Conservation (phyloP, 2,888 invertebrate genomes). For the Chaitophorus viminalis region DNA sequence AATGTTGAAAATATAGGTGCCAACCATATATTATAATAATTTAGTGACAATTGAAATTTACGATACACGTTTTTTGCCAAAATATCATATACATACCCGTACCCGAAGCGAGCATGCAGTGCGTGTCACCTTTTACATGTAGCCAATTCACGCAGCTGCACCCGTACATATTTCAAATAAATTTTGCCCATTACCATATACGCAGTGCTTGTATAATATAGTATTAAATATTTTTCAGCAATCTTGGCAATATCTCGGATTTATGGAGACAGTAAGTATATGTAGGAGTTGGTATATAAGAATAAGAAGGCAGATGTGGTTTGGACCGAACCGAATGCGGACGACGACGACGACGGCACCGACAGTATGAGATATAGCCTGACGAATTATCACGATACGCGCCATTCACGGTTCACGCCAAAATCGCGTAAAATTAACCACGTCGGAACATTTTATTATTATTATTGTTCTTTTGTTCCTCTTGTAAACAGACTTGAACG, state of each 20-base stretch:
- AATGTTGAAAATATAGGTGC: neutral
- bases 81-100: neutral
- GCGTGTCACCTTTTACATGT: too few species aligned
- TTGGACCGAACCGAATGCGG: neutral
- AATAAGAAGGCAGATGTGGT: neutral
- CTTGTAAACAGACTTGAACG: neutral
- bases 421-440: slow-evolving; percentile 36
- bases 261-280: neutral
- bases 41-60: slow-evolving; percentile 4
- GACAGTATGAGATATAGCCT: slow-evolving; percentile 20
- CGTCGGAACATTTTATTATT: neutral
- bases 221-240: neutral
- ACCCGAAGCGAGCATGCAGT: too few species aligned
- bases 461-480: slow-evolving; percentile 43
- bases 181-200: neutral
- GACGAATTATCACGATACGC: slow-evolving; percentile 31
- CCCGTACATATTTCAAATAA: neutral
- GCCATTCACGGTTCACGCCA: slow-evolving; percentile 43
- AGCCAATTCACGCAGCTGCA: neutral
- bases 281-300: neutral
- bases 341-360: slow-evolving; percentile 3
- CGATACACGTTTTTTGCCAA: neutral
- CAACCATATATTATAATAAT: neutral
- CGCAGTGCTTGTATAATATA: neutral
- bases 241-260: neutral